Percentiles rank a stretch among this genome's conserved stretches.
phyloP scores from a whole-genome alignment of 2,797 vertebrate genomes.

The Falco berigora region DNA sequence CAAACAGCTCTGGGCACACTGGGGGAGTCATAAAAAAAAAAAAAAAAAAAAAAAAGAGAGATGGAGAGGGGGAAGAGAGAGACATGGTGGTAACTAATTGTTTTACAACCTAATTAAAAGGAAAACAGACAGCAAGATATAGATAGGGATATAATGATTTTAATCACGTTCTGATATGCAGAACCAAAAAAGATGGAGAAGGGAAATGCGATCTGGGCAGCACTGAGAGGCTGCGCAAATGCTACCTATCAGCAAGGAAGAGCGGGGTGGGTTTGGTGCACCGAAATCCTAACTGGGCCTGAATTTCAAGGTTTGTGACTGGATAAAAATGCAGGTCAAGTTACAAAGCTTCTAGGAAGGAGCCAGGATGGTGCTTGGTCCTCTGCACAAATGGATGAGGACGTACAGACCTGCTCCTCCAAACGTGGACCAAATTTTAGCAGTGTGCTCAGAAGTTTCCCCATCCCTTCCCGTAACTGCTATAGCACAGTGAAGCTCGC shows the following conservation, averaged over 20 bases:
- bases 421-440: neutral
- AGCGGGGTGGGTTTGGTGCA: accelerated
- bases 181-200: neutral
- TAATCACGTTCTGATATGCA: constrained; percentile 61
- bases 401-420: neutral
- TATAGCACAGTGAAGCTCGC: neutral
- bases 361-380: neutral
- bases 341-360: neutral
- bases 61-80: constrained; percentile 37
- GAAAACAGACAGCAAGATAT: constrained; percentile 69
- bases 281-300: neutral
- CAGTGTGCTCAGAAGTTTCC: neutral
- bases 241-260: neutral
- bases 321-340: neutral
- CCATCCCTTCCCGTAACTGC: neutral
- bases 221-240: neutral
- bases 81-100: constrained; percentile 74
- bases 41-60: neutral
- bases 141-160: constrained; percentile 67
- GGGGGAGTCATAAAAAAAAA: neutral
- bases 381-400: neutral
- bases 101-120: constrained; percentile 81
- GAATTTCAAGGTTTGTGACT: neutral
- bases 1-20: constrained; percentile 66
- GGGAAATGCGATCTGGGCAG: neutral